phyloP scores from a whole-genome alignment of 2,113 vertebrate species.

The Nyctereutes procyonoides region DNA sequence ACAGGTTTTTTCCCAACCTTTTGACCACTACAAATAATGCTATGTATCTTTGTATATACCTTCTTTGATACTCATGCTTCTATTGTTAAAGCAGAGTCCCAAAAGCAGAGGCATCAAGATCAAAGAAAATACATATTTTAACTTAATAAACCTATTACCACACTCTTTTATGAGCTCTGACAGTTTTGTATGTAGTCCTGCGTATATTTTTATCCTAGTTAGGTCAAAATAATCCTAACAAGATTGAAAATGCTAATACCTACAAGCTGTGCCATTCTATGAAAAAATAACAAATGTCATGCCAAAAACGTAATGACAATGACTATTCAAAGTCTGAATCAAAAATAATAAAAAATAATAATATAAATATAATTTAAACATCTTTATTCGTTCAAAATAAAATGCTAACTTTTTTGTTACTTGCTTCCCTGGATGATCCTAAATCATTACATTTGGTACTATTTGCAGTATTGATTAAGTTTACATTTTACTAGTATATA shows the following conservation, averaged over 20 bases:
- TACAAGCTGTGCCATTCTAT: not conserved
- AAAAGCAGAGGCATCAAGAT: not conserved
- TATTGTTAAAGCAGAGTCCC: slow-evolving; percentile 10
- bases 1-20: not conserved
- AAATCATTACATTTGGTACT: not conserved
- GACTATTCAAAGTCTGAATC: not conserved
- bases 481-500: not conserved
- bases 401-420: slow-evolving; percentile 23
- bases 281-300: not conserved
- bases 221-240: slow-evolving; percentile 40
- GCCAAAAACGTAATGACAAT: not conserved
- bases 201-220: not conserved
- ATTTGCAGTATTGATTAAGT: not conserved
- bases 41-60: not conserved
- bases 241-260: not conserved
- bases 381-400: not conserved
- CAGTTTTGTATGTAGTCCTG: not conserved
- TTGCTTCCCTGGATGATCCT: not conserved
- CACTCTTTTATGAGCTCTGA: not conserved
- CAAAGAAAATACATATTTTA: not conserved
- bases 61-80: not conserved
- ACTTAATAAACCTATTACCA: not conserved
- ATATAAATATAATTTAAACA: not conserved
- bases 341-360: not conserved
- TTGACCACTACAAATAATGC: slow-evolving; percentile 17